Evolutionary conservation across 2,888 invertebrate genomes (phyloP), one percentile per base, ranked within the genome.

Genomic region (Phalera bucephala): DNA sequence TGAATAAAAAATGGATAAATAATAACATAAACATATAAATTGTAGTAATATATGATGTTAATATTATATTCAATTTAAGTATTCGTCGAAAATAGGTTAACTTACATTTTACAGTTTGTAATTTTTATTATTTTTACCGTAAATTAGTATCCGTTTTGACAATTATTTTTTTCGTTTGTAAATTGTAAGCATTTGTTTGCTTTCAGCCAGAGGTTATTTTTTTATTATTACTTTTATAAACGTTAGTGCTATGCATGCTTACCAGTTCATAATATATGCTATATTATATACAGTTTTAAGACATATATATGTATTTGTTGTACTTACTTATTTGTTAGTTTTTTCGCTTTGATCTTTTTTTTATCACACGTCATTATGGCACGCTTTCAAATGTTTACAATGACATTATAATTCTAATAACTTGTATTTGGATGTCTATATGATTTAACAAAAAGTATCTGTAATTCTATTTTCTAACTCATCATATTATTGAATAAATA

Each of bases 311-410:
- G 77, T 88, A 86, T 88, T 69, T 81, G 79, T 85, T 79, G 87
- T 89, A 89, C 87, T 87, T 89, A 88, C 85, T 73, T 85, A 81
- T 80, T 78, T 64, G 70, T 81, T 84, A 87, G 81, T 76, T 70
- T 64, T 65, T 65, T 76, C 81, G 80, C 83, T 29, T 29, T 29
- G 9, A 19, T 25, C n/a, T n/a, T n/a, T 7, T 15, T 29, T 19
- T 19, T 8, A 15, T 11, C 10, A 6, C 64, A 73, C 68, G 74
- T 80, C 80, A 71, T 68, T 66, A 73, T 72, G 88, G 88, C 89
- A 89, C 88, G 89, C 89, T 87, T 89, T 80, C 88, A 89, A 89
- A 89, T 89, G 89, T 89, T 89, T 89, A 89, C 89, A 88, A 88
- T 88, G 65, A 59, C 34, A 44, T 32, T 49, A 52, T 49, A 54